These are phyloP conservation scores for Aphidius gifuensis DNA, from an alignment of 1,140 invertebrate genomes.

Conservation along the genomic window DNA sequence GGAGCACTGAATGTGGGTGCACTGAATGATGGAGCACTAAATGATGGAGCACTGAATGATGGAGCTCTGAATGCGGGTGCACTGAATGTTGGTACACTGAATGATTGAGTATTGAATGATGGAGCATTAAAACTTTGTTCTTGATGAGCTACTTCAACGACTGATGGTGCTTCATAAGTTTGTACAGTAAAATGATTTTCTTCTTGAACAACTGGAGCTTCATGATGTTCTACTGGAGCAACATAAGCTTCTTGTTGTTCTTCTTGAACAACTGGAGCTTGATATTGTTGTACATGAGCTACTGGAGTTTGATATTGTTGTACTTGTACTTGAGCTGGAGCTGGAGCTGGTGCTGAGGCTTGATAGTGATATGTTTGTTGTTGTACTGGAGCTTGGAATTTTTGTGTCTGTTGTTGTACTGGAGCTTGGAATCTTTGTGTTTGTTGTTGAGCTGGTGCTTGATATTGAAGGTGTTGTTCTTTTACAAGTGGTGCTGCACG, in stretches of 20 bases:
- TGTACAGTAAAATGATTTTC: not conserved
- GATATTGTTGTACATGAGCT: not conserved
- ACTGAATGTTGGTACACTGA: conserved; percentile 8
- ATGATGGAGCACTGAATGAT: conserved; percentile 7
- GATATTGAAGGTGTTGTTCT: not conserved
- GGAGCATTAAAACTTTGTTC: not conserved
- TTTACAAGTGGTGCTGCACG: not conserved
- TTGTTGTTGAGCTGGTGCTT: not conserved
- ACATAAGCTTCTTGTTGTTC: conserved; percentile 22
- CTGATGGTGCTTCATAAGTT: not conserved
- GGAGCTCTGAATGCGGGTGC: not conserved
- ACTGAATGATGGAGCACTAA: conserved; percentile 16
- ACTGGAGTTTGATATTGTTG: not conserved
- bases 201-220: not conserved
- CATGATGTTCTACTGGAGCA: conserved; percentile 11
- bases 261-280: not conserved
- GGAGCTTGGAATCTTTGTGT: not conserved
- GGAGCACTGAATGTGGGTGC: too few species aligned
- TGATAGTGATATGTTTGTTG: not conserved
- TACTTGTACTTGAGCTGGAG: not conserved
- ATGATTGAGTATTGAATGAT: not conserved
- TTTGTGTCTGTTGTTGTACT: not conserved
- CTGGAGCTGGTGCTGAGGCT: not conserved
- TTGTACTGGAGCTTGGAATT: not conserved
- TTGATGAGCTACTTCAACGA: not conserved